Conservation (phyloP, 2,888 invertebrate species). For the Nycteola revayana region DNA sequence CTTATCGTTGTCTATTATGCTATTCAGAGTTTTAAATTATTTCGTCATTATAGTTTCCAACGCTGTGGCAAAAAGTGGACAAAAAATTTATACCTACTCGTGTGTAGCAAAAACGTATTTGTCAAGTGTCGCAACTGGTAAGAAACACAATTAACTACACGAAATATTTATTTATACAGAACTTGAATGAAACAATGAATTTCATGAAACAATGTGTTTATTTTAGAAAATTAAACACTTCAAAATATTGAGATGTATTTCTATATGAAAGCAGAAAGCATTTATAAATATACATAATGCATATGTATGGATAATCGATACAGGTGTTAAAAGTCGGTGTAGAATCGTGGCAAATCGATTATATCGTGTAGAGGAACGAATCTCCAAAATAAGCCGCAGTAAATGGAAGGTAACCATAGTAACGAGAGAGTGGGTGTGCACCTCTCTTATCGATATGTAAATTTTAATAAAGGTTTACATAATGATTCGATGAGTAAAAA, state of each 20-base stretch:
- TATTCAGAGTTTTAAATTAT: slow-evolving; percentile 27
- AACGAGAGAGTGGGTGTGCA: slow-evolving; percentile 29
- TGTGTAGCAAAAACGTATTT: slow-evolving; percentile 36
- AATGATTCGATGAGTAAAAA: slow-evolving; percentile 12
- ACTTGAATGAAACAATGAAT: slow-evolving; percentile 11
- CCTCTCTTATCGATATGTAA: slow-evolving; percentile 20
- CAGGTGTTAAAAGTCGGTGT: slow-evolving; percentile 38
- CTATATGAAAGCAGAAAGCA: slow-evolving; percentile 8
- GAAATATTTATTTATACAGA: slow-evolving; percentile 24
- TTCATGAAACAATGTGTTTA: too few species aligned
- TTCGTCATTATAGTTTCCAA: slow-evolving; percentile 22
- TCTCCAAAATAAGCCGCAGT: slow-evolving; percentile 41
- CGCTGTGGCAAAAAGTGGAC: slow-evolving; percentile 35
- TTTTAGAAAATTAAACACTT: slow-evolving; percentile 6
- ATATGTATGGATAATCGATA: slow-evolving; percentile 26
- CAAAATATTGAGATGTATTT: slow-evolving; percentile 7
- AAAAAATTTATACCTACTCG: slow-evolving; percentile 39
- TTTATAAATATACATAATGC: slow-evolving; percentile 22
- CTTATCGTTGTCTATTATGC: slow-evolving; percentile 14
- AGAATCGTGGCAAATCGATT: slow-evolving; percentile 59
- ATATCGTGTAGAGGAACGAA: slow-evolving; percentile 46
- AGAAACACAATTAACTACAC: slow-evolving; percentile 19
- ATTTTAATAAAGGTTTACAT: slow-evolving; percentile 24
- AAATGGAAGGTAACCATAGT: slow-evolving; percentile 39
- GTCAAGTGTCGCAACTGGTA: slow-evolving; percentile 30